Percentiles rank a stretch among this genome's conserved stretches.
Evolutionary conservation across 2,113 vertebrate species (phyloP).

Genomic region (Zosterops borbonicus): DNA sequence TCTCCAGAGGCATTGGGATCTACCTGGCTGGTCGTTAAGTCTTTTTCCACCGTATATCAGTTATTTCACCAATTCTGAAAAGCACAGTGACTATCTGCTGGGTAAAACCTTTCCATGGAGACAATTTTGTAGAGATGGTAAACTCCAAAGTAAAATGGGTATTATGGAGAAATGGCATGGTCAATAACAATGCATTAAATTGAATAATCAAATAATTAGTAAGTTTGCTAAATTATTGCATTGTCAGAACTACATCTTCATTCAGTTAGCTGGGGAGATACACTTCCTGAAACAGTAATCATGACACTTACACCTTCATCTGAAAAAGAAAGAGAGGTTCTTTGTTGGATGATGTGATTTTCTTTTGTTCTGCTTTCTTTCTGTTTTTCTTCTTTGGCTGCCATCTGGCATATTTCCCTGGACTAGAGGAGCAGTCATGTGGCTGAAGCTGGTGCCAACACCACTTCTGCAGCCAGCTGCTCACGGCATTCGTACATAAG

Average conservation of each 20-base stretch:
- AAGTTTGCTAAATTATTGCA: background rate
- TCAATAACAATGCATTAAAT: background rate
- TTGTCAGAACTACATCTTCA: background rate
- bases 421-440: conserved; percentile 19
- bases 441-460: conserved; percentile 29
- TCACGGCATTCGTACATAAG: background rate
- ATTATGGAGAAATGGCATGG: background rate
- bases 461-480: conserved; percentile 19
- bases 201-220: background rate
- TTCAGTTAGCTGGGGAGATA: background rate
- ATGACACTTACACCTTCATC: background rate
- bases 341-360: background rate
- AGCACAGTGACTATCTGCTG: background rate
- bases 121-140: background rate
- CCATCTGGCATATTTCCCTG: conserved; percentile 43
- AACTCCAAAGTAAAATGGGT: background rate
- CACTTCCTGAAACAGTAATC: background rate
- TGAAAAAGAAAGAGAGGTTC: background rate
- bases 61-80: background rate
- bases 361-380: conserved; percentile 5
- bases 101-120: background rate
- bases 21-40: background rate
- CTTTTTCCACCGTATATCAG: background rate
- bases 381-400: conserved; percentile 27
- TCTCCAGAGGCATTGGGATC: background rate